Evolutionary conservation across 2,888 invertebrate genomes (phyloP).

Genomic region (Strigamia maritima): DNA sequence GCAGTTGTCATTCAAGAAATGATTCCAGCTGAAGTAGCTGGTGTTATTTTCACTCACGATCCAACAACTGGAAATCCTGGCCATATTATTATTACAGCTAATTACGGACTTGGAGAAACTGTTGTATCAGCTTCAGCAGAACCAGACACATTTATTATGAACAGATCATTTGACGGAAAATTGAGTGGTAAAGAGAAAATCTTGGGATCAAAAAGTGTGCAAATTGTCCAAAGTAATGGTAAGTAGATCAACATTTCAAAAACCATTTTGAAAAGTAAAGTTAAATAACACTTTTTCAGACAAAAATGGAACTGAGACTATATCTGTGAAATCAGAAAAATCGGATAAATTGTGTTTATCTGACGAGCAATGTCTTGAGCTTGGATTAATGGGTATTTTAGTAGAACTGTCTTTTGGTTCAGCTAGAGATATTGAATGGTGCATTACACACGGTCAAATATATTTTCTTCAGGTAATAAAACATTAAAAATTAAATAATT

Average conservation of each 20-base stretch:
- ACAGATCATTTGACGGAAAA: conserved; percentile 55
- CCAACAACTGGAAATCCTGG: conserved; percentile 69
- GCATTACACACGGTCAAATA: conserved; percentile 58
- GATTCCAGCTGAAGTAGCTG: conserved; percentile 64
- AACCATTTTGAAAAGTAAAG: not conserved
- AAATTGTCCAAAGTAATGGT: conserved; percentile 55
- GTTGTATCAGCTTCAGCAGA: conserved; percentile 75
- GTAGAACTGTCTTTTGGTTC: conserved; percentile 68
- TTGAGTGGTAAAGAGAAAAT: conserved; percentile 54
- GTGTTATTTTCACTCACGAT: conserved; percentile 77
- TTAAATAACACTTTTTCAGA: conserved; percentile 41
- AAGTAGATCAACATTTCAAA: conserved; percentile 23
- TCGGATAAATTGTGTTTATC: conserved; percentile 58
- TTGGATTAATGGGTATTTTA: conserved; percentile 60
- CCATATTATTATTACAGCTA: conserved; percentile 69
- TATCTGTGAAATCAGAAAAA: conserved; percentile 46
- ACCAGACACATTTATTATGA: conserved; percentile 68
- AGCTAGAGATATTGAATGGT: conserved; percentile 79
- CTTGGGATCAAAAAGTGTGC: conserved; percentile 56
- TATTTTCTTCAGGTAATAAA: conserved; percentile 40
- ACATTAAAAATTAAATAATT: not conserved
- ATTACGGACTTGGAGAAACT: conserved; percentile 79
- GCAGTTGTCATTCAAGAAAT: conserved; percentile 78
- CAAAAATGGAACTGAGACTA: conserved; percentile 53
- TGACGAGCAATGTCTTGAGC: conserved; percentile 57